Evolutionary conservation across 2,888 invertebrate species (phyloP), one percentile per base, ranked within the genome.

Genomic region (Horisme vitalbata): DNA sequence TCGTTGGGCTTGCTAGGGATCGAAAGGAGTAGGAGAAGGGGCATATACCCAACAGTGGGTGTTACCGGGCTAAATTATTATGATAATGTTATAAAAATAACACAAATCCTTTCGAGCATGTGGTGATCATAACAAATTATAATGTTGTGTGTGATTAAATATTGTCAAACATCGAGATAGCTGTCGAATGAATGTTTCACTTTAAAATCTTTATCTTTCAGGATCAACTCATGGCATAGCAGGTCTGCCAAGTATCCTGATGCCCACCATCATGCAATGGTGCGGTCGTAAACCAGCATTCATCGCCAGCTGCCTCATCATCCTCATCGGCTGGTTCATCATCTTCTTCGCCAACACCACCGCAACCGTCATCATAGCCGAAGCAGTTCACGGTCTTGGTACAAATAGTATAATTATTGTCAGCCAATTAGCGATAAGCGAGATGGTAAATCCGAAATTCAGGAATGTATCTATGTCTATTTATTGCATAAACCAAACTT

Each of bases 141-240:
- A n/a, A n/a, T n/a, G n/a, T n/a, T n/a, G n/a, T n/a, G n/a, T n/a
- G n/a, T n/a, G n/a, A n/a, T n/a, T n/a, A n/a, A n/a, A n/a, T n/a
- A n/a, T n/a, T n/a, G n/a, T n/a, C n/a, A n/a, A n/a, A n/a, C n/a
- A n/a, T n/a, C n/a, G n/a, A n/a, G n/a, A n/a, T n/a, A n/a, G n/a
- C n/a, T n/a, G n/a, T n/a, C n/a, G n/a, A n/a, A 13, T n/a, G 18
- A n/a, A 14, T 41, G 12, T 11, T 21, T 3, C 10, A 28, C 13
- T 8, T 10, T 7, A 28, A 20, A 12, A n/a, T n/a, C 4, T 20
- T 20, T 28, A 7, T 13, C 9, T 59, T 59, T 6, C 52, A 58
- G 61, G 52, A n/a, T 60, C 61, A 5, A 43, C 49, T 0, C 52
- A 61, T 31, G 61, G 61, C 7, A 20, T 61, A 1, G 60, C 54